These are phyloP conservation scores for Xylocopa sonorina DNA, from an alignment of 1,140 invertebrate species.

Conservation along the genomic window DNA sequence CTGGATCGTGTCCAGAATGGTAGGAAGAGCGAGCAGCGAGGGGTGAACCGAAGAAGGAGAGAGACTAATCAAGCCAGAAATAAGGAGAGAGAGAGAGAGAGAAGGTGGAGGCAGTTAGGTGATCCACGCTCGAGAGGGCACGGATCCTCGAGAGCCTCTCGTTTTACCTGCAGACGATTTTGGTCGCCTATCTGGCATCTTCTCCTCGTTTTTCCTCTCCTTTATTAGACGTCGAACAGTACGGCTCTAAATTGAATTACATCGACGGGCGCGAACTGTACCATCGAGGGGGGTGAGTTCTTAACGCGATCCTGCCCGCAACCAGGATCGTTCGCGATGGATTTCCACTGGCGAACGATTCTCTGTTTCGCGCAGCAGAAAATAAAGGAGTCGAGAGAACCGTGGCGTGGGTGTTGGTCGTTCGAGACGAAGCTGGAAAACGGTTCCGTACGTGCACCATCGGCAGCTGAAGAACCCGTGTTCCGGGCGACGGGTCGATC, in stretches of 20 bases:
- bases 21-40: constrained; percentile 41
- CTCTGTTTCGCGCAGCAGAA: too few species aligned
- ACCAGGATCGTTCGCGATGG: neutral
- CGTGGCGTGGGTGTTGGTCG: constrained; percentile 6
- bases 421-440: constrained; percentile 44
- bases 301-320: neutral
- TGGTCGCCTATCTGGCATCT: constrained; percentile 17
- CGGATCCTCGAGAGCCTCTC: constrained; percentile 54
- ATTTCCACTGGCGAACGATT: too few species aligned
- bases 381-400: neutral
- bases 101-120: constrained; percentile 68
- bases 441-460: constrained; percentile 49
- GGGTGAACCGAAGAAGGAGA: constrained; percentile 29
- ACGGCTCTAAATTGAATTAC: constrained; percentile 43
- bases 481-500: constrained; percentile 40
- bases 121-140: constrained; percentile 73
- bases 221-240: constrained; percentile 43
- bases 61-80: constrained; percentile 33
- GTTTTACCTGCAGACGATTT: constrained; percentile 50
- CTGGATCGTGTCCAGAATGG: constrained; percentile 61
- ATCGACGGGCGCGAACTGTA: constrained; percentile 31
- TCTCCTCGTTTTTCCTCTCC: constrained; percentile 30
- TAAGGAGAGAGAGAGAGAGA: constrained; percentile 29
- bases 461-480: constrained; percentile 35
- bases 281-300: neutral